These are phyloP conservation scores for Phrynocephalus versicolor DNA, from an alignment of 2,113 vertebrate genomes.

Conservation along the genomic window DNA sequence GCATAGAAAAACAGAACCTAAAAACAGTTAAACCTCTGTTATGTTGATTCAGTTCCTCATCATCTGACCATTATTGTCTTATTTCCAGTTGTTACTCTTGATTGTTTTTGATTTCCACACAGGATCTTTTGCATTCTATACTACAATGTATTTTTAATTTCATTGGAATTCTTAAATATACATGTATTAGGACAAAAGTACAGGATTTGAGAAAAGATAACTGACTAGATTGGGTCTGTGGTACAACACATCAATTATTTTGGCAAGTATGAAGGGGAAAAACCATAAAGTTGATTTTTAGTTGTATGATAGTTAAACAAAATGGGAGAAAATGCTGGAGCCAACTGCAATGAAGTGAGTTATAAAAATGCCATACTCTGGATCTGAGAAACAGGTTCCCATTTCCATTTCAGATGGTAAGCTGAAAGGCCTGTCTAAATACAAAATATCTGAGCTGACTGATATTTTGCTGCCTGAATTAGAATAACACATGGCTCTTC, in stretches of 20 bases:
- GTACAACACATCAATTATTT: too few relatives aligned
- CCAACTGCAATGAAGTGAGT: not conserved
- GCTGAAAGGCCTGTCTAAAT: not conserved
- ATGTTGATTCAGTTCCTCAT: not conserved
- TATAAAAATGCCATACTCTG: not conserved
- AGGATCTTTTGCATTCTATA: slow-evolving; percentile 10
- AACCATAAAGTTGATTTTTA: too few relatives aligned
- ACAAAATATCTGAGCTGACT: too few relatives aligned
- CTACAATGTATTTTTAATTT: not conserved
- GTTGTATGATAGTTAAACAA: not conserved
- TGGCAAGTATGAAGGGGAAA: too few relatives aligned
- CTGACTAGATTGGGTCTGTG: too few relatives aligned
- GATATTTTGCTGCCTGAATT: not conserved
- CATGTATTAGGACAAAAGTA: too few relatives aligned
- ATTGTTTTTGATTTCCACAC: slow-evolving; percentile 5
- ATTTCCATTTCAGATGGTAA: not conserved
- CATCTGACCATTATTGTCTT: slow-evolving; percentile 1
- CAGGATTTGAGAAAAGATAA: too few relatives aligned
- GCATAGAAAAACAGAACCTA: not conserved
- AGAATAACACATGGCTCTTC: not conserved
- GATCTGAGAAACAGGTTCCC: not conserved
- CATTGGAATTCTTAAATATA: not conserved
- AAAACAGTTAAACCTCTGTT: not conserved
- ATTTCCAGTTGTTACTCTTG: not conserved
- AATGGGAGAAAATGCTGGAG: not conserved